These are phyloP conservation scores for Microplitis demolitor DNA, from an alignment of 1,140 invertebrate species.

Conservation along the genomic window DNA sequence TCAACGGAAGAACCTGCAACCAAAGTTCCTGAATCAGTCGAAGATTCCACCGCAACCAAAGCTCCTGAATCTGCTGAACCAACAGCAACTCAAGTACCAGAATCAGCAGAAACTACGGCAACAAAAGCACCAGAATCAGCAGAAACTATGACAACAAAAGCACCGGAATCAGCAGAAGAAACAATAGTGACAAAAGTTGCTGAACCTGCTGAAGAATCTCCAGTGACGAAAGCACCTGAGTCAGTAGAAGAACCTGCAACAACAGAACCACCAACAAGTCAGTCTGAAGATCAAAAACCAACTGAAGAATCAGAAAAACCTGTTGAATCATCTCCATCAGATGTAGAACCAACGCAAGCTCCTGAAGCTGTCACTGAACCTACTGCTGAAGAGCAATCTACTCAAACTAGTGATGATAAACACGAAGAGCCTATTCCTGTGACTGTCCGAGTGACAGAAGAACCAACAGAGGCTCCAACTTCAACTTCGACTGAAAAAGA, in stretches of 20 bases:
- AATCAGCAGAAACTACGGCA: slow-evolving; percentile 19
- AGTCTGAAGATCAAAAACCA: slow-evolving; percentile 29
- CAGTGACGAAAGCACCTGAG: too few species aligned
- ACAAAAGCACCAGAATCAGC: neutral
- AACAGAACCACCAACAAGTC: slow-evolving; percentile 22
- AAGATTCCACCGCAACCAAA: neutral
- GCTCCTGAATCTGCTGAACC: slow-evolving; percentile 4
- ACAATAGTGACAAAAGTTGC: too few species aligned
- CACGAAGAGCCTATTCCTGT: neutral
- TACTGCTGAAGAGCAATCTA: slow-evolving; percentile 5
- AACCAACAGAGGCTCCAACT: neutral
- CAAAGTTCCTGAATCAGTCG: neutral
- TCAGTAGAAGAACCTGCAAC: neutral
- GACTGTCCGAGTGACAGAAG: neutral
- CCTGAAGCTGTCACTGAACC: slow-evolving; percentile 11
- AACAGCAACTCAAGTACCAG: slow-evolving; percentile 9
- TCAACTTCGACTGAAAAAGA: neutral
- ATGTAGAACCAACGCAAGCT: neutral
- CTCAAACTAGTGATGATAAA: neutral
- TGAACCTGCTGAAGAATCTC: too few species aligned
- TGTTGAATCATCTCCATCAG: neutral
- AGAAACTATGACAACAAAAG: slow-evolving; percentile 3
- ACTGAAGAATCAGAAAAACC: slow-evolving; percentile 16
- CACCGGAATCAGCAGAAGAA: slow-evolving; percentile 10
- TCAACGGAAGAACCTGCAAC: slow-evolving; percentile 21